Base-by-base conservation (phyloP, 2,113 vertebrate genomes). In the Kryptolebias marmoratus region DNA sequence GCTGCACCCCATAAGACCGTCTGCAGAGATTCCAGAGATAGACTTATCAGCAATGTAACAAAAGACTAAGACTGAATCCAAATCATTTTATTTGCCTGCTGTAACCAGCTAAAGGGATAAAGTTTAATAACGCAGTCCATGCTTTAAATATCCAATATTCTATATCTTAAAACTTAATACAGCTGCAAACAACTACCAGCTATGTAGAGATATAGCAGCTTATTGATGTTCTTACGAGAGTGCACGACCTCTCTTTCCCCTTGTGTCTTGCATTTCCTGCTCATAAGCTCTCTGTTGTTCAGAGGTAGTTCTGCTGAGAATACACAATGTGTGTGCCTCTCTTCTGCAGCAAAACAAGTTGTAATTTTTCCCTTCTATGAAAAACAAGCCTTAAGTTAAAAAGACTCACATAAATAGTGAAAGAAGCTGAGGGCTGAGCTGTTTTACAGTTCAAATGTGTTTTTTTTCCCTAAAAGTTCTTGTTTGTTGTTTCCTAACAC, bases 11-110 rank as follows among this genome's bases (percentile, higher is more conserved):
- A 10, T 44, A 63, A 68, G 47, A 58, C 64, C 0, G 7, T 47
- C 36, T 56, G 67, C 71, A 67, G 55, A 55, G 14, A 5, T 67
- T 60, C 65, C 11, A 60, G 32, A 66, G 84, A 85, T 80, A 78
- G 80, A 65, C 63, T 79, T 72, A 75, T 80, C 75, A 59, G 59
- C 47, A 18, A 36, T n/a, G 31, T 56, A 60, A 63, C 39, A 16
- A 59, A 50, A 52, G 16, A 53, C 15, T 50, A 42, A 5, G 11
- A 68, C 69, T 72, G 57, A 72, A 60, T 62, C n/a, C 11, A 32
- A 28, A 16, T n/a, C 18, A 22, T n/a, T 57, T 57, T 1, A 8
- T 57, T 32, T 39, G 45, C 62, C 3, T 68, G 39, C 30, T 30
- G 28, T 27, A 73, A n/a, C 39, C 27, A 80, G 27, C 64, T 31